A percentile compares a stretch with the other conserved stretches of the same genome.
Conservation (phyloP, 2,888 invertebrate species). For the Drosophila neutralis region DNA sequence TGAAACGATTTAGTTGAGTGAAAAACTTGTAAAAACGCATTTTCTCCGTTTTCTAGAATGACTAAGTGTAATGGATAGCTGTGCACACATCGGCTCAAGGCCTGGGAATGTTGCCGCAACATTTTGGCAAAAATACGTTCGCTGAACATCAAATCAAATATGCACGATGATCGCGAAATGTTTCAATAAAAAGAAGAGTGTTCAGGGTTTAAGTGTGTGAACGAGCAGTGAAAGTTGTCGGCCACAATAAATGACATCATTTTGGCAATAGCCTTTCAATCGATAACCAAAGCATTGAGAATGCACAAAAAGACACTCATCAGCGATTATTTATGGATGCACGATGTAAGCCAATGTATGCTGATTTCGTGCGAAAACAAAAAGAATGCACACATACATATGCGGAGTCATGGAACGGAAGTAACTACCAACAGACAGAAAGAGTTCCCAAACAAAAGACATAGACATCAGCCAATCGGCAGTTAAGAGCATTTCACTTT, state of each 20-base stretch:
- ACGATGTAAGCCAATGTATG: constrained; percentile 31
- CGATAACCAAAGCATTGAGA: constrained; percentile 40
- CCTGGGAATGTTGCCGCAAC: constrained; percentile 5
- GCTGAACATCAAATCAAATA: constrained; percentile 52
- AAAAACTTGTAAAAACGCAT: constrained; percentile 24
- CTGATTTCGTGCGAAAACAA: constrained; percentile 49
- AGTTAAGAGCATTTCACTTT: constrained; percentile 76
- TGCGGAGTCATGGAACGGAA: constrained; percentile 59
- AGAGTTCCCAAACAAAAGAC: constrained; percentile 29
- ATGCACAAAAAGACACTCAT: constrained; percentile 8
- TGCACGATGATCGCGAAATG: constrained; percentile 40
- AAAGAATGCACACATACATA: constrained; percentile 62
- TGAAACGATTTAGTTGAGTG: constrained; percentile 38
- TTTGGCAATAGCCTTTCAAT: constrained; percentile 64
- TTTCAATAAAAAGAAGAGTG: constrained; percentile 20
- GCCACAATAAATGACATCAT: constrained; percentile 75
- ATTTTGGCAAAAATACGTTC: constrained; percentile 24
- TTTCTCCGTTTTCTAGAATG: constrained; percentile 22
- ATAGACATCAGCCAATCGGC: constrained; percentile 37
- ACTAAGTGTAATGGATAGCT: constrained; percentile 16
- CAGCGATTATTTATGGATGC: constrained; percentile 41
- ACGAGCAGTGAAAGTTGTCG: constrained; percentile 71
- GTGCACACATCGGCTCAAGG: not conserved
- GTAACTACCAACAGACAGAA: constrained; percentile 25
- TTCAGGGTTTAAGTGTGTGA: constrained; percentile 42